phyloP scores from a whole-genome alignment of 2,888 invertebrate species.

The Druceiella hillmani region DNA sequence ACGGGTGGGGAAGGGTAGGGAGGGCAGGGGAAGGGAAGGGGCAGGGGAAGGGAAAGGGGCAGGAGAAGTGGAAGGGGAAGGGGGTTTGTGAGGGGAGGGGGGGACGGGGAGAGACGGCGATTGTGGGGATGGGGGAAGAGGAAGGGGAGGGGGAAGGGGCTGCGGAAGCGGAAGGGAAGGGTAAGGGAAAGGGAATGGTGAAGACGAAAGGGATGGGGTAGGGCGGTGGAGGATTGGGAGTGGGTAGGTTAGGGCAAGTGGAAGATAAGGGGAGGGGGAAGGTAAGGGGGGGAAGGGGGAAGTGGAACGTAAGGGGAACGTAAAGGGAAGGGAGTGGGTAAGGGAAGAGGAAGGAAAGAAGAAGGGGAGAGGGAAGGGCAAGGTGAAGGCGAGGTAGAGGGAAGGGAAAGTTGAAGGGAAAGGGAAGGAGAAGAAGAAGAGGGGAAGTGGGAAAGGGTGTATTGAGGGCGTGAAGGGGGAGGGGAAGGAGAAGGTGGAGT shows the following conservation, averaged over 20 bases:
- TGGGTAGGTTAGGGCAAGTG: not conserved
- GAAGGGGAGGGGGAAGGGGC: not conserved
- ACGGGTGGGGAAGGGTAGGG: too few species aligned
- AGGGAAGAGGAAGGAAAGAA: too few species aligned
- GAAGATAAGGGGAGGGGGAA: not conserved
- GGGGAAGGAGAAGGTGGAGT: too few species aligned
- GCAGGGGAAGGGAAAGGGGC: too few species aligned
- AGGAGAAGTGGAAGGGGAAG: too few species aligned
- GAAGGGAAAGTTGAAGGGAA: too few species aligned
- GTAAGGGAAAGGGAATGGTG: not conserved
- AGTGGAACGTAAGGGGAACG: not conserved
- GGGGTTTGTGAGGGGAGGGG: not conserved
- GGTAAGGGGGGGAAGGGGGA: not conserved
- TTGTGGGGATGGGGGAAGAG: not conserved
- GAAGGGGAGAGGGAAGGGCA: too few species aligned
- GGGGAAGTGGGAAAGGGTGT: too few species aligned
- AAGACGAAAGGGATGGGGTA: not conserved
- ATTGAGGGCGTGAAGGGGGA: too few species aligned
- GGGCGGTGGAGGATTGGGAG: not conserved
- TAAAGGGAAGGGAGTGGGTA: too few species aligned
- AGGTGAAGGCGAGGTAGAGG: not conserved
- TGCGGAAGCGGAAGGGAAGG: not conserved
- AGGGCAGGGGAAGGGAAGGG: too few species aligned
- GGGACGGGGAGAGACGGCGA: not conserved
- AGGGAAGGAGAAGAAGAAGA: too few species aligned